Conservation (phyloP, 92 coral and sea anemone species). For the Paramuricea clavata region DNA sequence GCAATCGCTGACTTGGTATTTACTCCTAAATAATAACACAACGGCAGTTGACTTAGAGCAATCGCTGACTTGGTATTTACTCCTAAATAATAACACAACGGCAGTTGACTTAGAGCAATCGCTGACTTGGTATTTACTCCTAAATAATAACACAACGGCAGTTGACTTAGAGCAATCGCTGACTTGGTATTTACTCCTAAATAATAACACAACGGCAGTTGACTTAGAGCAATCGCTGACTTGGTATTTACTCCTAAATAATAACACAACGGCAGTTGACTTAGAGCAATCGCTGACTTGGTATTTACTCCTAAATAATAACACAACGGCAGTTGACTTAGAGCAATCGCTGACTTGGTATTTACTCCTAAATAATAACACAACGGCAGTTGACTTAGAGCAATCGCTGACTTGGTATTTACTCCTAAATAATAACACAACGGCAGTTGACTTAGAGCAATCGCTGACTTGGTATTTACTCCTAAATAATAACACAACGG, state of each 20-base stretch:
- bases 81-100: not conserved
- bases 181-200: not conserved
- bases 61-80: not conserved
- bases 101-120: conserved; percentile 14
- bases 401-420: too few relatives aligned
- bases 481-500: too few relatives aligned
- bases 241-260: not conserved
- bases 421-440: too few relatives aligned
- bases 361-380: not conserved
- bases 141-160: not conserved
- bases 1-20: not conserved
- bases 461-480: too few relatives aligned
- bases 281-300: too few relatives aligned
- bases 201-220: not conserved
- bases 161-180: too few relatives aligned
- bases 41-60: conserved; percentile 10
- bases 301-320: not conserved
- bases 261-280: not conserved
- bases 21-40: not conserved
- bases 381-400: not conserved
- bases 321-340: not conserved
- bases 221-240: too few relatives aligned
- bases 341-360: too few relatives aligned
- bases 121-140: not conserved
- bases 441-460: too few relatives aligned